Evolutionary conservation across 2,797 vertebrate species (phyloP).

Genomic region (Coregonus ussuriensis): DNA sequence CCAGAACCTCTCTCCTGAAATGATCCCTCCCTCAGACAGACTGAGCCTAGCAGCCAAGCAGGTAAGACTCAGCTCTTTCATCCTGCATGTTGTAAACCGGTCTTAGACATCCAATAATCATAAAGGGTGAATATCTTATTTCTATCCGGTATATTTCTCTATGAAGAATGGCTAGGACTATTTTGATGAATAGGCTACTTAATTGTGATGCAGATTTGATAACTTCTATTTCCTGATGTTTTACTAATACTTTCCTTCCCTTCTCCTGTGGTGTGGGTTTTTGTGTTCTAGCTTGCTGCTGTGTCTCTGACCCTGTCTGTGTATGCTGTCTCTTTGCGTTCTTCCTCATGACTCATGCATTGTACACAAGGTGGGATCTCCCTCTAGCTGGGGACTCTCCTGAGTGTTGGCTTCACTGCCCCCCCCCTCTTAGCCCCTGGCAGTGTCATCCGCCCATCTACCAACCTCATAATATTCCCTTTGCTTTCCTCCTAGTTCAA

Average conservation of each 20-base stretch:
- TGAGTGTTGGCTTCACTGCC: not conserved
- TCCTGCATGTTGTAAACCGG: not conserved
- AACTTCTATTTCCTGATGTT: not conserved
- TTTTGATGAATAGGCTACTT: not conserved
- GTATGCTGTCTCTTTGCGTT: slow-evolving; percentile 23
- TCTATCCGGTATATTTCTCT: not conserved
- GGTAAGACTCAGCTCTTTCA: slow-evolving; percentile 51
- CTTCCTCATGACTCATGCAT: slow-evolving; percentile 38
- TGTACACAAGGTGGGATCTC: slow-evolving; percentile 27
- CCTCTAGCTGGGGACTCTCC: slow-evolving; percentile 4
- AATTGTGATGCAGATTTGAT: not conserved
- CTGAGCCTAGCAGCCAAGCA: slow-evolving; percentile 69
- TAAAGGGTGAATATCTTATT: not conserved
- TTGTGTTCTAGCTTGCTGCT: slow-evolving; percentile 43
- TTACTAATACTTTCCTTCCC: slow-evolving; percentile 32
- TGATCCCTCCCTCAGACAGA: slow-evolving; percentile 95
- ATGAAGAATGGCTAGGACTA: not conserved
- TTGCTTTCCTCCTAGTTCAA: not conserved
- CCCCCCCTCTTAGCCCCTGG: not conserved
- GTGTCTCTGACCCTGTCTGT: slow-evolving; percentile 41
- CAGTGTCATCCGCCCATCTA: not conserved
- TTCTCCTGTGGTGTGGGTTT: slow-evolving; percentile 19
- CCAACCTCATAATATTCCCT: not conserved
- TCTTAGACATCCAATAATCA: not conserved
- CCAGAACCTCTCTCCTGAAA: slow-evolving; percentile 87